A percentile compares a stretch with the other conserved stretches of the same genome.
phyloP scores from a whole-genome alignment of 2,113 vertebrate genomes.

The Taurulus bubalis region DNA sequence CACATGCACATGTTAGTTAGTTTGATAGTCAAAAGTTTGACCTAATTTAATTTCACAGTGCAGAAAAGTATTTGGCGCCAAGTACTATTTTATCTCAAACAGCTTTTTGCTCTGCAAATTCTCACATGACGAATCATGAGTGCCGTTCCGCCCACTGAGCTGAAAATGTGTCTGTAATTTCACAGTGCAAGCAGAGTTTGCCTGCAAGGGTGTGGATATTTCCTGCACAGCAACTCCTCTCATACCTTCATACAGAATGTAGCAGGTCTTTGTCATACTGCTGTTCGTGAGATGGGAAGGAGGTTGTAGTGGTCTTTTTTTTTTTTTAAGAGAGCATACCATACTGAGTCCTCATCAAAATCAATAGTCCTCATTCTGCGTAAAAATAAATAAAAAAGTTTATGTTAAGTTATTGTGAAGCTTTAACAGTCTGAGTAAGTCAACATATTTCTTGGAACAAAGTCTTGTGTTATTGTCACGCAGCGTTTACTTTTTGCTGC shows the following conservation, averaged over 20 bases:
- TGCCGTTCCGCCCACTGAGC: constrained; percentile 12
- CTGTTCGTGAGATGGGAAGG: constrained; percentile 1
- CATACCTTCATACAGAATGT: constrained; percentile 40
- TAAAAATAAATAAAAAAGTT: neutral
- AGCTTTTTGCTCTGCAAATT: constrained; percentile 9
- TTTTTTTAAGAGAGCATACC: neutral
- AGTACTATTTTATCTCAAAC: neutral
- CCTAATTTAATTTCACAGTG: too few species aligned
- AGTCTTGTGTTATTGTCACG: neutral
- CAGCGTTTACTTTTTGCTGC: neutral
- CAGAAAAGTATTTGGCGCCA: neutral
- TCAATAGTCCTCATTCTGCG: neutral
- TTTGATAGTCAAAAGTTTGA: neutral
- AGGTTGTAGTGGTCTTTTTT: neutral
- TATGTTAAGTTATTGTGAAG: neutral
- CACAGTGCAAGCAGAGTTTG: constrained; percentile 25
- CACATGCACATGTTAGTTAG: neutral
- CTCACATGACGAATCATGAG: constrained; percentile 57
- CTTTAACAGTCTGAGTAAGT: neutral
- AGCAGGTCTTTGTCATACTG: constrained; percentile 23
- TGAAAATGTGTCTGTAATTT: constrained; percentile 39
- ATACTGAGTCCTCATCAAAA: neutral
- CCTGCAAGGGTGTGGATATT: constrained; percentile 29
- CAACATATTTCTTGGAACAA: neutral
- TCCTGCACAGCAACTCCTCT: constrained; percentile 21